phyloP scores from a whole-genome alignment of 2,113 vertebrate genomes.

The Glaucidium brasilianum region DNA sequence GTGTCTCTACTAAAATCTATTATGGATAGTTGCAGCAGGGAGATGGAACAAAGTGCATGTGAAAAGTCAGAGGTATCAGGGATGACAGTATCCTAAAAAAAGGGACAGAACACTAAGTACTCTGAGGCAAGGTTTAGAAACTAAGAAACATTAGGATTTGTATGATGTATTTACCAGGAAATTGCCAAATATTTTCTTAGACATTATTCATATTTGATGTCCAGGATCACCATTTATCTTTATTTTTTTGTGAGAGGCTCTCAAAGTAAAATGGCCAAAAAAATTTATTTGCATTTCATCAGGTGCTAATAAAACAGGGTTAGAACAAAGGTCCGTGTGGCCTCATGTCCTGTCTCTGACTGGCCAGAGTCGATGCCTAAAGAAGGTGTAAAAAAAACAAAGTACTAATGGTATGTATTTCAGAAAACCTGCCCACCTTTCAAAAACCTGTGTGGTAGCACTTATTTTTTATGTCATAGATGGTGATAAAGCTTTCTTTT shows the following conservation, averaged over 20 bases:
- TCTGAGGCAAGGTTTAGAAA: background rate
- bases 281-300: background rate
- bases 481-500: background rate
- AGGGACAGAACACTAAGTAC: background rate
- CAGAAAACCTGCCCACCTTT: background rate
- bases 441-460: background rate
- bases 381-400: background rate
- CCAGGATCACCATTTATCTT: background rate
- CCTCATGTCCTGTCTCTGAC: background rate
- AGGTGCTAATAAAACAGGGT: background rate
- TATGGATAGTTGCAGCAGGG: background rate
- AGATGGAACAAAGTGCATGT: background rate
- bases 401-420: background rate
- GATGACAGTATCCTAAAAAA: background rate
- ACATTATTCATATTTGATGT: background rate
- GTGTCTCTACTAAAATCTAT: background rate
- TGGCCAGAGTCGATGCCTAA: accelerated
- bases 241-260: background rate
- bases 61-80: background rate
- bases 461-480: background rate
- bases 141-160: background rate
- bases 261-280: background rate
- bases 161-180: background rate
- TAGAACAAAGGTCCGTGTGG: background rate
- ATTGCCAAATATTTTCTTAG: background rate